Evolutionary conservation across 2,113 vertebrate genomes (phyloP).

Genomic region (Mirza zaza): DNA sequence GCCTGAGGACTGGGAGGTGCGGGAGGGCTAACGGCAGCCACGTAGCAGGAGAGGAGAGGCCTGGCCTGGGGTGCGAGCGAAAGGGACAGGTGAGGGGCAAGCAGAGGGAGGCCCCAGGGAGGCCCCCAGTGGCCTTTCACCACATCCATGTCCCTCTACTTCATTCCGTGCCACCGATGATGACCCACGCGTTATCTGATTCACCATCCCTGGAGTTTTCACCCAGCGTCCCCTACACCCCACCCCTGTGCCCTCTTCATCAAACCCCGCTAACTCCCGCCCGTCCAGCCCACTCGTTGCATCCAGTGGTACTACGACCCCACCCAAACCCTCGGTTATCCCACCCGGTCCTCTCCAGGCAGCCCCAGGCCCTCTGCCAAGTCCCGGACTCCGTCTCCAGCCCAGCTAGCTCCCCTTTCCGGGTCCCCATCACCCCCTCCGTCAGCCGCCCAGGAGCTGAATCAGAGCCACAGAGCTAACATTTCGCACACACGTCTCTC

Average conservation of each 20-base stretch:
- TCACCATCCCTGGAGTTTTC: neutral
- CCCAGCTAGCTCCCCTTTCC: neutral
- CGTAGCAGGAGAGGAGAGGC: neutral
- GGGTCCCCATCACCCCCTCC: conserved; percentile 49
- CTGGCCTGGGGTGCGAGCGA: neutral
- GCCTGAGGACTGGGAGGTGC: neutral
- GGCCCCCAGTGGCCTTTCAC: neutral
- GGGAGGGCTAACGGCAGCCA: neutral
- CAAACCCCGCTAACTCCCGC: neutral
- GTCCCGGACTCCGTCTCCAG: neutral
- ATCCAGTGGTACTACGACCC: neutral
- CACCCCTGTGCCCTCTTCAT: neutral
- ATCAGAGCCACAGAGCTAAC: conserved; percentile 79
- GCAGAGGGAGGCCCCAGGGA: neutral
- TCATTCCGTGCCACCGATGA: neutral
- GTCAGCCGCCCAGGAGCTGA: conserved; percentile 68
- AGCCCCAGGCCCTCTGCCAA: neutral
- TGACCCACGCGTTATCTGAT: neutral
- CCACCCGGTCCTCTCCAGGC: neutral
- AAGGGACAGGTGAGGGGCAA: neutral
- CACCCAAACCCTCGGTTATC: neutral
- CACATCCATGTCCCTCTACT: neutral
- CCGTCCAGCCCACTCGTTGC: too few relatives aligned
- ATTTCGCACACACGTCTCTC: conserved; percentile 80
- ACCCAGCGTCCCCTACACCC: neutral